Evolutionary conservation across 2,888 invertebrate species (phyloP), one percentile per base, ranked within the genome.

Genomic region (Diarsia rubi): DNA sequence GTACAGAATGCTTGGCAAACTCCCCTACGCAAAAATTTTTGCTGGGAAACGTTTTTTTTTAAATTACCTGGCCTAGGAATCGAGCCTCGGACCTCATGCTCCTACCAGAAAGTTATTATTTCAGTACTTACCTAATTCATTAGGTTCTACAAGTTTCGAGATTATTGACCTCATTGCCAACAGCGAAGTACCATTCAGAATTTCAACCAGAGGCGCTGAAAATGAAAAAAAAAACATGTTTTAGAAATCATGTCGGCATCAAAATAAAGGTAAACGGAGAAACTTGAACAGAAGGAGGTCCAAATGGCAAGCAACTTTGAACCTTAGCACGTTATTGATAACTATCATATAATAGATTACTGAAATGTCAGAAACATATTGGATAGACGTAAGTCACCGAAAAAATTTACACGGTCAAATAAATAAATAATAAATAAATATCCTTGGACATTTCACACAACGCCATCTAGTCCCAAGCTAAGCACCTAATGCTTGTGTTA

Each of bases 81-180:
- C n/a, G n/a, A n/a, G n/a, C n/a, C n/a, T n/a, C n/a, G n/a, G n/a
- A n/a, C n/a, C n/a, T n/a, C n/a, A n/a, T n/a, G n/a, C n/a, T n/a
- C n/a, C n/a, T n/a, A n/a, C n/a, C n/a, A n/a, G n/a, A n/a, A 42
- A 42, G 12, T 42, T 12, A 8, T 31, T 47, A 24, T 5, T 14
- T 27, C 27, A 57, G 3, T 16, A 83, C 95, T 96, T 96, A 97
- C 98, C 98, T 83, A 98, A 95, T 95, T 98, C 98, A 89, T 97
- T 97, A 4, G 97, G 94, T 31, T 97, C 97, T 31, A 98, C 98
- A 64, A 98, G 91, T 94, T 98, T 98, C 0, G 98, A 97, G 60
- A 97, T 97, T 80, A 98, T 98, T 11, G 98, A 97, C 89, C 98
- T 95, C 96, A 98, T 97, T 1, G 98, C 97, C 84, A 98, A 97